phyloP scores from a whole-genome alignment of 2,888 invertebrate genomes.

The Mesoligia furuncula region DNA sequence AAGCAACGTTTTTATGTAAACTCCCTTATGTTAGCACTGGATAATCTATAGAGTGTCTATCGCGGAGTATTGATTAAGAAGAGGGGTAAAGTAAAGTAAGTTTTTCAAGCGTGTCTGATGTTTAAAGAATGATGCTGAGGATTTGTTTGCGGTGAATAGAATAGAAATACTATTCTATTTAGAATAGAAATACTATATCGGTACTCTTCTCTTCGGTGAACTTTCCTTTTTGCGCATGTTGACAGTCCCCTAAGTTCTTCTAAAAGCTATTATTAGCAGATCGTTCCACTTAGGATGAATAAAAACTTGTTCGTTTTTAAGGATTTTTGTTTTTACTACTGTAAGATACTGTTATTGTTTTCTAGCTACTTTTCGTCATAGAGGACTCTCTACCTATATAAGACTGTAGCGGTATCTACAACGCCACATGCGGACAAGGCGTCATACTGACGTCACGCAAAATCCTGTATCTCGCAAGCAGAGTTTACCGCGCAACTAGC shows the following conservation, averaged over 20 bases:
- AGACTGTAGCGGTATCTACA: too few species aligned
- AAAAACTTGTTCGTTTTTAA: neutral
- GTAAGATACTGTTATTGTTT: too few species aligned
- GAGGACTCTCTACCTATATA: neutral
- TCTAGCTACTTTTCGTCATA: neutral
- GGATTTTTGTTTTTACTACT: neutral
- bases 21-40: neutral
- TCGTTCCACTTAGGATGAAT: neutral
- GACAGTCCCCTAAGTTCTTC: neutral
- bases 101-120: neutral
- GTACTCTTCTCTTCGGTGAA: neutral
- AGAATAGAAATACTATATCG: too few species aligned
- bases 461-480: too few species aligned
- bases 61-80: neutral
- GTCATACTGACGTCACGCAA: too few species aligned
- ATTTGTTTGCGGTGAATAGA: neutral
- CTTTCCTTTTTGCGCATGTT: neutral
- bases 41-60: neutral
- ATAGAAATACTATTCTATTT: too few species aligned
- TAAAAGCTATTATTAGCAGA: neutral
- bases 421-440: too few species aligned
- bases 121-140: neutral
- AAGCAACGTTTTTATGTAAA: too few species aligned
- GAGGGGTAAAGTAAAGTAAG: neutral
- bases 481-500: too few species aligned